These are phyloP conservation scores for Lasioglossum zephyrum DNA, from an alignment of 2,888 invertebrate genomes.

Conservation along the genomic window DNA sequence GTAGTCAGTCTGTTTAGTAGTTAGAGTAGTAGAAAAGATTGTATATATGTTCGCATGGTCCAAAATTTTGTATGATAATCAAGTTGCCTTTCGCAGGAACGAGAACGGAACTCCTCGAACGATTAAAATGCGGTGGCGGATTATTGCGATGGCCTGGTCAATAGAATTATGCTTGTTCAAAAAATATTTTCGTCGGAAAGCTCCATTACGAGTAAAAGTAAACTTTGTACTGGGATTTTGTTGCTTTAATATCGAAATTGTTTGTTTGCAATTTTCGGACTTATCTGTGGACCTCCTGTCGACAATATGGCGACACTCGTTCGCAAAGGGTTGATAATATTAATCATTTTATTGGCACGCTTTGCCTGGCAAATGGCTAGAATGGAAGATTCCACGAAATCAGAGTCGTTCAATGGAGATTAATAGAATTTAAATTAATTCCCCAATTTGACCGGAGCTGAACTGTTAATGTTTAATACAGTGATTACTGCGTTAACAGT, in stretches of 20 bases:
- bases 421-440: neutral
- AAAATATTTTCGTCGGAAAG: too few relatives aligned
- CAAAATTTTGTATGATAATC: slow-evolving; percentile 51
- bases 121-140: neutral
- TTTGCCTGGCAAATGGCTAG: neutral
- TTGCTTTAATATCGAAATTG: neutral
- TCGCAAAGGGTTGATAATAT: neutral
- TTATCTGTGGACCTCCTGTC: neutral
- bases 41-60: slow-evolving; percentile 67
- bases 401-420: neutral
- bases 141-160: neutral
- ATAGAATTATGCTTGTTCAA: neutral
- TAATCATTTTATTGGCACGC: neutral
- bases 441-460: neutral
- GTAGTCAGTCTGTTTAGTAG: slow-evolving; percentile 81
- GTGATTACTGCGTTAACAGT: neutral
- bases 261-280: neutral
- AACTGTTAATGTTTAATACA: neutral
- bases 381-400: neutral
- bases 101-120: slow-evolving; percentile 8
- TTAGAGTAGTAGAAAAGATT: slow-evolving; percentile 72
- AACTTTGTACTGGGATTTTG: neutral
- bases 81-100: slow-evolving; percentile 28
- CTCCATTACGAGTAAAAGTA: neutral
- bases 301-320: neutral